Percentiles rank a stretch among this genome's conserved stretches.
These are phyloP conservation scores for Ageneiosus marmoratus DNA, from an alignment of 2,113 vertebrate genomes.

Conservation along the genomic window DNA sequence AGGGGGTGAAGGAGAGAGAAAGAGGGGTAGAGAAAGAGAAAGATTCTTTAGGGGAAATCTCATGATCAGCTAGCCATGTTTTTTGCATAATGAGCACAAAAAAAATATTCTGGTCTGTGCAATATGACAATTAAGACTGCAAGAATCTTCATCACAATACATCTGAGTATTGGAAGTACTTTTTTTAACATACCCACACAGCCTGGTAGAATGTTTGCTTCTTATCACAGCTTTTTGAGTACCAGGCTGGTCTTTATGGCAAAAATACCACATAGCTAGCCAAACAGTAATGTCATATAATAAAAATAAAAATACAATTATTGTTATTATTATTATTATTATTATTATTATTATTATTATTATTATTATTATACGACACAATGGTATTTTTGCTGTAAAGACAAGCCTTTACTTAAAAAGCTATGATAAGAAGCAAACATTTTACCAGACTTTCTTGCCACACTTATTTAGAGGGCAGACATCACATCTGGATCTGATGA, in stretches of 20 bases:
- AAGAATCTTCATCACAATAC: not conserved
- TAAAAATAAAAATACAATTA: not conserved
- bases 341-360: not conserved
- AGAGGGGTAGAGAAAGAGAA: not conserved
- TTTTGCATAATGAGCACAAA: slow-evolving; percentile 16
- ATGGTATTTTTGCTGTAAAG: not conserved
- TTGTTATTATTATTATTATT: not conserved
- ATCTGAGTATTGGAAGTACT: not conserved
- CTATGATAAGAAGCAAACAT: not conserved
- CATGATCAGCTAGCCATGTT: slow-evolving; percentile 5
- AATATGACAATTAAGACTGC: not conserved
- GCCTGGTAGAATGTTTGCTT: not conserved
- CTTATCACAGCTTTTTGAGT: not conserved
- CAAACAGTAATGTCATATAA: too few relatives aligned
- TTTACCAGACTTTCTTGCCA: slow-evolving; percentile 4
- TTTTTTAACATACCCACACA: not conserved
- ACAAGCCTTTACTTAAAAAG: not conserved
- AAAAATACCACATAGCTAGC: too few relatives aligned
- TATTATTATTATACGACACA: too few relatives aligned
- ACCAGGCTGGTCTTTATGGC: not conserved
- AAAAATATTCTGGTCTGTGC: not conserved
- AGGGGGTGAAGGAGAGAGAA: not conserved
- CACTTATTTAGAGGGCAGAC: slow-evolving; percentile 9
- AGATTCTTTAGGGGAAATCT: not conserved
- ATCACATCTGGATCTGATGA: slow-evolving; percentile 39